Conservation (phyloP, 2,797 vertebrate genomes). For the Sphenodon punctatus region DNA sequence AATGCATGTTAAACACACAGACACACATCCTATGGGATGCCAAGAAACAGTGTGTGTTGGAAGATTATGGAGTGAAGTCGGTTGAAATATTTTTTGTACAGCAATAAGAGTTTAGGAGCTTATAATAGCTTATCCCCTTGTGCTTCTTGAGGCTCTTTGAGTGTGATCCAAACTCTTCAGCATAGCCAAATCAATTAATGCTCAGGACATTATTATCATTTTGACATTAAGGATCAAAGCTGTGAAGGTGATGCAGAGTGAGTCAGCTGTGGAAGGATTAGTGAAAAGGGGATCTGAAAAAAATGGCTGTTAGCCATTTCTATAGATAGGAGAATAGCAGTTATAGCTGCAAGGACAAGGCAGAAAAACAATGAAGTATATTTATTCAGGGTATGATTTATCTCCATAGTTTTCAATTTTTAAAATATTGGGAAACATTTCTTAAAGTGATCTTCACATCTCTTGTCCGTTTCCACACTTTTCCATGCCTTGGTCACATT, state of each 20-base stretch:
- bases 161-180: not conserved
- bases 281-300: not conserved
- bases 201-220: conserved; percentile 14
- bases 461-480: not conserved
- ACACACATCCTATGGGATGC: too few species aligned
- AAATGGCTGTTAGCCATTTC: not conserved
- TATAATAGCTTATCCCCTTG: not conserved
- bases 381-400: not conserved
- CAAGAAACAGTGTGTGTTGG: conserved; percentile 1
- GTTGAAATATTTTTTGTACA: not conserved
- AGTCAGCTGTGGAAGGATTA: not conserved
- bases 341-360: not conserved
- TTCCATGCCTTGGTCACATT: not conserved
- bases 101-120: not conserved
- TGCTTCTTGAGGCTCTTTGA: not conserved
- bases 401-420: not conserved
- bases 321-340: not conserved
- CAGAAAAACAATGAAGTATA: not conserved
- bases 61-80: not conserved
- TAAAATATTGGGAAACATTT: not conserved
- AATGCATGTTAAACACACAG: too few species aligned
- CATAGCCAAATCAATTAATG: conserved; percentile 4
- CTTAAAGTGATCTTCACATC: not conserved
- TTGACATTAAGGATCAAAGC: conserved; percentile 5
- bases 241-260: not conserved